A percentile compares a stretch with the other conserved stretches of the same genome.
These are phyloP conservation scores for Ephialtes manifestator DNA, from an alignment of 2,888 invertebrate genomes.

Conservation along the genomic window DNA sequence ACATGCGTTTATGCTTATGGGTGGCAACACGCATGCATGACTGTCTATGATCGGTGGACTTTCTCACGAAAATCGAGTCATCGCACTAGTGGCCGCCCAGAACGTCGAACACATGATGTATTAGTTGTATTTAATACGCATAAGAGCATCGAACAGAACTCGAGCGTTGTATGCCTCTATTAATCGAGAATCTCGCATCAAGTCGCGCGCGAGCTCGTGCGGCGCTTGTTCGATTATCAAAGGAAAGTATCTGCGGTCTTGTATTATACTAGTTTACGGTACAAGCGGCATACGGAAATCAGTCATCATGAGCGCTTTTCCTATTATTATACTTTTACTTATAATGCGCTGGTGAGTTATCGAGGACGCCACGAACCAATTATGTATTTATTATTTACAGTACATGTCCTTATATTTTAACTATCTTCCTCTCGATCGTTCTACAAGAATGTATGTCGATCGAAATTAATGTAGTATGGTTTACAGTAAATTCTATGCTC, in stretches of 20 bases:
- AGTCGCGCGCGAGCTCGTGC: conserved; percentile 33
- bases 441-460: neutral
- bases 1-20: neutral
- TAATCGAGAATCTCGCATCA: conserved; percentile 61
- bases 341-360: conserved; percentile 56
- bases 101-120: neutral
- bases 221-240: conserved; percentile 68
- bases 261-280: conserved; percentile 42
- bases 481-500: neutral
- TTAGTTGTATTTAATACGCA: conserved; percentile 17
- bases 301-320: conserved; percentile 59
- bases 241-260: conserved; percentile 69
- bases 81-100: conserved; percentile 32
- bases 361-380: conserved; percentile 31
- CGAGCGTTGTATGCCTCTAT: conserved; percentile 39
- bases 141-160: conserved; percentile 3
- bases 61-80: conserved; percentile 68
- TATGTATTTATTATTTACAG: conserved; percentile 28
- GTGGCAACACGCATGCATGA: conserved; percentile 34
- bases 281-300: conserved; percentile 60
- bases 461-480: neutral
- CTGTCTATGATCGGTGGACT: conserved; percentile 61
- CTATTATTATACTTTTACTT: conserved; percentile 68
- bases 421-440: neutral
- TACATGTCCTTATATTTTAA: conserved; percentile 2